Evolutionary conservation across 2,888 invertebrate genomes (phyloP), one percentile per base, ranked within the genome.

Genomic region (Thumatha senex): DNA sequence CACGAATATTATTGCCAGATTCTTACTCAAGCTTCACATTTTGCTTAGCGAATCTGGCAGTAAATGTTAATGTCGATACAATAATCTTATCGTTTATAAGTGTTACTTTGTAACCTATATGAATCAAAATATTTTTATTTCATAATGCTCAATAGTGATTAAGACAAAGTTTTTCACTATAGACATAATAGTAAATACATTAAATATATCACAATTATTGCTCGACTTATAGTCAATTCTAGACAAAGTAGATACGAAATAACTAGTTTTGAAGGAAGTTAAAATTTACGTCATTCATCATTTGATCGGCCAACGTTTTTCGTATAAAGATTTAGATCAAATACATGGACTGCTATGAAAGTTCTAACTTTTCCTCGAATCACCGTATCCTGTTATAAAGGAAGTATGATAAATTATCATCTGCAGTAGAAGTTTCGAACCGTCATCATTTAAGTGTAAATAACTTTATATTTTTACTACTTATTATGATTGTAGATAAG

Each of bases 281-380:
- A 56, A 63, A 75, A 62, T 70, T 70, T 66, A 43, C 58, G 67
- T 76, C 75, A 84, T 86, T 83, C 78, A 86, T 87, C 85, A 83
- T 66, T 67, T 59, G 67, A 76, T 70, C 68, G 67, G 59, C 72
- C 61, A 82, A 77, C 78, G 84, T 80, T 83, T 82, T 84, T 80
- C 79, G 80, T 72, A 70, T 74, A 76, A 76, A 80, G 76, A 83
- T 78, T 76, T 74, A 68, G 65, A 67, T 68, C 73, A 81, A 81
- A 80, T 80, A 80, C 67, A 82, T 71, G 69, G 56, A 67, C 79
- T 70, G 71, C 61, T 70, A 78, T 62, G 65, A 70, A 72, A 77
- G 71, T 76, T 33, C 61, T 51, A 80, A 86, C 80, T 86, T 88
- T 88, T 82, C 72, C 70, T 74, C 82, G 74, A 85, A 83, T 88